Percentiles rank a stretch among this genome's conserved stretches.
phyloP scores from a whole-genome alignment of 2,797 vertebrate genomes.

The Limnodromus scolopaceus region DNA sequence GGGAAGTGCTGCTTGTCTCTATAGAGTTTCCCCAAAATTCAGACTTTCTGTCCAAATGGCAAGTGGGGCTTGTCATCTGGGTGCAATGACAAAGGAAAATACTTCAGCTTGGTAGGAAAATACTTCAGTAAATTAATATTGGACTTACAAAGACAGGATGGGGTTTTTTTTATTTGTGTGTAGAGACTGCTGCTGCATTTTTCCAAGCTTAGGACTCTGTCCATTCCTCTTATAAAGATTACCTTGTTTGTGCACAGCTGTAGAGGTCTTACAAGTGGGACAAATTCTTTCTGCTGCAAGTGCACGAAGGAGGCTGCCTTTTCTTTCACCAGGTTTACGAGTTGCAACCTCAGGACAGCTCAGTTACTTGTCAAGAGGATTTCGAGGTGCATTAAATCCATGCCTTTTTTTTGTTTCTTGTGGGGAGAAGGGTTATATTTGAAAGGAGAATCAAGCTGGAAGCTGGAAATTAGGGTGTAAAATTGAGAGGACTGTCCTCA shows the following conservation, averaged over 20 bases:
- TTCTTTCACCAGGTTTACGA: background rate
- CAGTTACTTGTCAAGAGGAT: background rate
- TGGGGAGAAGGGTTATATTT: background rate
- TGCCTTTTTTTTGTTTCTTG: background rate
- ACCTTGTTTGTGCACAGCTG: conserved; percentile 10
- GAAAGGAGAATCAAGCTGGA: background rate
- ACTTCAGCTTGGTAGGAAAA: background rate
- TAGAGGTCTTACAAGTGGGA: background rate
- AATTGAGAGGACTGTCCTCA: background rate
- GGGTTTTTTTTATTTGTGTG: fast-evolving
- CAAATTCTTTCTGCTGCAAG: background rate
- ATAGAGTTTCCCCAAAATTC: background rate
- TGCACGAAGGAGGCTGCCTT: background rate
- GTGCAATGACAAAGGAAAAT: background rate
- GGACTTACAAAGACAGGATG: background rate
- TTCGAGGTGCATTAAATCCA: background rate
- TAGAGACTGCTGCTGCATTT: background rate
- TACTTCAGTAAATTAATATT: background rate
- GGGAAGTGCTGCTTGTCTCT: background rate
- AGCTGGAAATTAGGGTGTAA: background rate
- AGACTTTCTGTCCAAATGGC: background rate
- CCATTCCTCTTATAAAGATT: conserved; percentile 1
- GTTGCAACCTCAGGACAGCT: background rate
- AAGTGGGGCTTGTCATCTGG: background rate
- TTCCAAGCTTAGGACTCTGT: conserved; percentile 7